A percentile compares a stretch with the other conserved stretches of the same genome.
Conservation (phyloP, 92 coral and sea anemone species). For the Epizoanthus illoricatus region DNA sequence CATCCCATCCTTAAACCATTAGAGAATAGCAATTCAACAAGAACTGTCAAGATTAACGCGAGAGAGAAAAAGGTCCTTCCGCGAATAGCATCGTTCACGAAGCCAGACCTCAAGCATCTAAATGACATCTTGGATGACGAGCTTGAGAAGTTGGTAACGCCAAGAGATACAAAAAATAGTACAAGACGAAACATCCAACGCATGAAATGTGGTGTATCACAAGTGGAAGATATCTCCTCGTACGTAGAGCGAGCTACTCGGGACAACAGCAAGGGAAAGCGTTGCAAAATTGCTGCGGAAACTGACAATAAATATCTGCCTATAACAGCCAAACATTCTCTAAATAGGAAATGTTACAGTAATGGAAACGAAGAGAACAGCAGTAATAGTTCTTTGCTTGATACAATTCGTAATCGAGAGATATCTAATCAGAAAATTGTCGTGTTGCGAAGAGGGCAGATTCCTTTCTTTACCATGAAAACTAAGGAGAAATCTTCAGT, state of each 20-base stretch:
- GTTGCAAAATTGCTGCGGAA: neutral
- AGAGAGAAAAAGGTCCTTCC: constrained; percentile 22
- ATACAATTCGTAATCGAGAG: neutral
- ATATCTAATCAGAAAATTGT: neutral
- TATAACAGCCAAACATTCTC: neutral
- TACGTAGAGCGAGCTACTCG: constrained; percentile 5
- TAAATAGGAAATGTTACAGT: neutral
- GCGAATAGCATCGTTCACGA: constrained; percentile 21
- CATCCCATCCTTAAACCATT: constrained; percentile 17
- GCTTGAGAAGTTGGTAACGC: constrained; percentile 7
- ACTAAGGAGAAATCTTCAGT: neutral
- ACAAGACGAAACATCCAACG: neutral
- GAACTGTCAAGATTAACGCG: neutral
- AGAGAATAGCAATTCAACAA: neutral
- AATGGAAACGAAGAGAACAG: neutral
- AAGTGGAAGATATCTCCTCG: neutral
- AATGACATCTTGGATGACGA: constrained; percentile 19
- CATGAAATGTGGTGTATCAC: neutral
- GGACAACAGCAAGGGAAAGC: neutral
- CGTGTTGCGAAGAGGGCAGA: neutral
- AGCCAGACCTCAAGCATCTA: constrained; percentile 28
- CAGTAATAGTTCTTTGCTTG: neutral
- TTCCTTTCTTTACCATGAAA: neutral
- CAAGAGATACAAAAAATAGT: neutral
- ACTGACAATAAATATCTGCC: neutral